Percentiles rank a stretch among this genome's conserved stretches.
Evolutionary conservation across 2,797 vertebrate genomes (phyloP).

Genomic region (Uromys caudimaculatus): DNA sequence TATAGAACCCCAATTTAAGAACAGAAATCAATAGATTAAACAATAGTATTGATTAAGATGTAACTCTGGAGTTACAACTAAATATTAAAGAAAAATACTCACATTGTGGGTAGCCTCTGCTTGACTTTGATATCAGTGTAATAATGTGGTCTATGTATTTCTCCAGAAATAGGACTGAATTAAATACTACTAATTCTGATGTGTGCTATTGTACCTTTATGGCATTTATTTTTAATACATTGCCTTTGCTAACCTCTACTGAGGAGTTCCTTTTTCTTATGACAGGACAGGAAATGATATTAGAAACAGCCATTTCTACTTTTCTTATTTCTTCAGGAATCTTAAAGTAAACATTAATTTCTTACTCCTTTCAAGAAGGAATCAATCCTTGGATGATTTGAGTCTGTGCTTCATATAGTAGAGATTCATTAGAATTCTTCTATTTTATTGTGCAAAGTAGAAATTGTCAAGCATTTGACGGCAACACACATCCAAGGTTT

Average conservation of each 20-base stretch:
- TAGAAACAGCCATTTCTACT: not conserved
- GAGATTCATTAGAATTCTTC: not conserved
- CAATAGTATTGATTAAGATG: not conserved
- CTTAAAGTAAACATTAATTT: not conserved
- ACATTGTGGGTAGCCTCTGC: not conserved
- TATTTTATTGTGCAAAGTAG: not conserved
- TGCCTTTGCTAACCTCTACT: not conserved
- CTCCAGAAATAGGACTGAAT: not conserved
- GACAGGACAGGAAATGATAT: not conserved
- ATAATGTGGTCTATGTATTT: not conserved
- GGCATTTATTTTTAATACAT: not conserved
- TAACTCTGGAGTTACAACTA: conserved; percentile 20
- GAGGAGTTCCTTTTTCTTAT: not conserved
- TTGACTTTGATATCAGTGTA: not conserved
- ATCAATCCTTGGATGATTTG: not conserved
- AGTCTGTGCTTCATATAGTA: not conserved
- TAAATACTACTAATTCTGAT: conserved; percentile 34
- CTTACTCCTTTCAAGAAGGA: not conserved
- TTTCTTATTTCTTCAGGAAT: not conserved
- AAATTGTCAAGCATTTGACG: not conserved
- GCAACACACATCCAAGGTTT: not conserved
- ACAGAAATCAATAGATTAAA: not conserved
- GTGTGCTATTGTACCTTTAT: not conserved
- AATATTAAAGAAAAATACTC: conserved; percentile 4
- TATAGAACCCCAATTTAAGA: not conserved